Evolutionary conservation across 53 echinoderm and acorn worm species (phyloP), one percentile per base, ranked within the genome.

Genomic region (Holothuria scabra): DNA sequence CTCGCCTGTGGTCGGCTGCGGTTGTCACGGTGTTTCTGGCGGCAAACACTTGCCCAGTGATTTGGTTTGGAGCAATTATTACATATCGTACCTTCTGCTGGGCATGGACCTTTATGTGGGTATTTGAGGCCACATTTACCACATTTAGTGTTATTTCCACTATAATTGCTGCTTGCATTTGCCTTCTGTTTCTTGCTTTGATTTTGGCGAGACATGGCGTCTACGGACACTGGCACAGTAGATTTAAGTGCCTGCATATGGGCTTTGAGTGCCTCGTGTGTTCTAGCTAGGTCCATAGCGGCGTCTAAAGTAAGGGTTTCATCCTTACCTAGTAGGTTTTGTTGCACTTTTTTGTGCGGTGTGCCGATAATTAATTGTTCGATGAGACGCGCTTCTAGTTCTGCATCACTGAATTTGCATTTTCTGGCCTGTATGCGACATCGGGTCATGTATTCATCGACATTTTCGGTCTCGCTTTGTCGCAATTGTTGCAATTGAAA

Each of bases 311-410:
- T 83, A 11, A 90, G 70, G 44, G 24, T 84, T 13, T 90, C 90
- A 37, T 90, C 86, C 48, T 86, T 84, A 68, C 79, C 70, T 25
- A 90, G 61, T 1, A 90, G 69, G 4, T 83, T 60, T 65, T 90
- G 66, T 68, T 90, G 90, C 28, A 91, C 70, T 71, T 88, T 88
- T 46, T 82, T 88, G 37, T 80, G 71, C 28, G 80, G 61, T 10
- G 88, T 91, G 25, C 91, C 91, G n/a, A 81, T 56, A 4, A 91
- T 85, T 24, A 91, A 25, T 67, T 91, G 91, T 31, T 88, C 88
- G 12, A 88, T 85, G 13, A 91, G 62, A 8, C 85, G 46, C 22
- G 67, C 49, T 25, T 85, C 64, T 33, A 85, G 58, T 57, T 88
- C 88, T 44, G 65, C 44, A 21, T 58, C 41, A 59, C 46, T 61